Evolutionary conservation across 1,140 invertebrate species (phyloP).

Genomic region (Drosophila kepulauana): DNA sequence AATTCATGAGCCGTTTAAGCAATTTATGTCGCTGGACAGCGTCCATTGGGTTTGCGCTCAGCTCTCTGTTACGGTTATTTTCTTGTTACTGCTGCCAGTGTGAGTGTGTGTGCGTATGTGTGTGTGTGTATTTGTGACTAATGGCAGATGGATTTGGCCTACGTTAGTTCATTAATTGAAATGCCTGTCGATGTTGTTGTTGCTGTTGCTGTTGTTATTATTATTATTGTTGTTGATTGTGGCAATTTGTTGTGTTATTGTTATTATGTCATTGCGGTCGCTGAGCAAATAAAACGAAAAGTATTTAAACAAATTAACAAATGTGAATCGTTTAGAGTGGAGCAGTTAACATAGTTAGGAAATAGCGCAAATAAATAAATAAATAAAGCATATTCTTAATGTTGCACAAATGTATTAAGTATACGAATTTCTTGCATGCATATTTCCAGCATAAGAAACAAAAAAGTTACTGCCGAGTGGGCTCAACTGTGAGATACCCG

Average conservation of each 20-base stretch:
- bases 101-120: no score
- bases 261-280: conserved; percentile 75
- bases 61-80: conserved; percentile 30
- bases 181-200: conserved; percentile 29
- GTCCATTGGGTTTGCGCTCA: conserved; percentile 25
- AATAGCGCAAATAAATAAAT: no score
- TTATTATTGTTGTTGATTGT: conserved; percentile 44
- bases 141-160: conserved; percentile 65
- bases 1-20: conserved; percentile 77
- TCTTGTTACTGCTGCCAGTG: background rate
- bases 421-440: no score
- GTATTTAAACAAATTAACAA: background rate
- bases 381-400: no score
- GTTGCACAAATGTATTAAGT: no score
- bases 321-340: background rate
- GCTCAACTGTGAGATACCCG: no score
- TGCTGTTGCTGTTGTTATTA: conserved; percentile 40
- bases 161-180: conserved; percentile 76
- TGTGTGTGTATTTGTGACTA: conserved; percentile 59
- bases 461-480: no score
- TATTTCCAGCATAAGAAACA: no score
- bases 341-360: no score
- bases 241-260: conserved; percentile 61
- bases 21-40: conserved; percentile 63
- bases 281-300: conserved; percentile 42